Conservation (phyloP, 2,888 invertebrate genomes). For the Machimus atricapillus region DNA sequence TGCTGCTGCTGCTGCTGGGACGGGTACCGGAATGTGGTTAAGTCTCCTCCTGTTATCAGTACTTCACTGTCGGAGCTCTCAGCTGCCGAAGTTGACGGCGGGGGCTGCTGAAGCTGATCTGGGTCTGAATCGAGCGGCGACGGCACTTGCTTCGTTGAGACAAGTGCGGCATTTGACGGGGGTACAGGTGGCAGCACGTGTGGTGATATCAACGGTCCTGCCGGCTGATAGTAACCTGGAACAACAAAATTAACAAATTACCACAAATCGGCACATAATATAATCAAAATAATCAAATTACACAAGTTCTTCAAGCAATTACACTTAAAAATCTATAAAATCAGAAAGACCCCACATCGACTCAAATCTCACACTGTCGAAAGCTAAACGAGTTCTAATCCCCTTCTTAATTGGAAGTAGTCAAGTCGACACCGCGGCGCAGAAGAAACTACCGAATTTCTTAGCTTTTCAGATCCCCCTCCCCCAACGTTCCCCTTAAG, state of each 20-base stretch:
- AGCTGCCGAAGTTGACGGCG: constrained; percentile 55
- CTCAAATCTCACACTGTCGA: neutral
- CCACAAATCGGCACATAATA: constrained; percentile 1
- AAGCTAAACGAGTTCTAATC: constrained; percentile 26
- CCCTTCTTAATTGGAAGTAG: neutral
- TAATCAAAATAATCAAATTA: neutral
- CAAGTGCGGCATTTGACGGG: constrained; percentile 49
- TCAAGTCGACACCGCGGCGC: neutral
- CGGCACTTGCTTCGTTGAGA: constrained; percentile 55
- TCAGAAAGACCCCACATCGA: neutral
- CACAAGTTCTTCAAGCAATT: neutral
- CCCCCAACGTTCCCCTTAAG: neutral
- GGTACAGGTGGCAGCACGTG: constrained; percentile 66
- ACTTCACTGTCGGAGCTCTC: constrained; percentile 55
- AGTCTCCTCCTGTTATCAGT: constrained; percentile 56
- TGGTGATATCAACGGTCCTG: constrained; percentile 85
- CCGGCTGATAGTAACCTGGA: constrained; percentile 90
- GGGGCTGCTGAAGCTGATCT: constrained; percentile 57
- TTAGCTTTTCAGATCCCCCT: neutral
- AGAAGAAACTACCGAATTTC: neutral
- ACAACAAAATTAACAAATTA: constrained; percentile 52
- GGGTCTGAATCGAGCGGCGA: constrained; percentile 62
- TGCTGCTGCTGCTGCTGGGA: constrained; percentile 47
- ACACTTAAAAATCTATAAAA: neutral
- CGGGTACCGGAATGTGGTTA: constrained; percentile 56